These are phyloP conservation scores for Oligia fasciuncula DNA, from an alignment of 2,888 invertebrate species.

Conservation along the genomic window DNA sequence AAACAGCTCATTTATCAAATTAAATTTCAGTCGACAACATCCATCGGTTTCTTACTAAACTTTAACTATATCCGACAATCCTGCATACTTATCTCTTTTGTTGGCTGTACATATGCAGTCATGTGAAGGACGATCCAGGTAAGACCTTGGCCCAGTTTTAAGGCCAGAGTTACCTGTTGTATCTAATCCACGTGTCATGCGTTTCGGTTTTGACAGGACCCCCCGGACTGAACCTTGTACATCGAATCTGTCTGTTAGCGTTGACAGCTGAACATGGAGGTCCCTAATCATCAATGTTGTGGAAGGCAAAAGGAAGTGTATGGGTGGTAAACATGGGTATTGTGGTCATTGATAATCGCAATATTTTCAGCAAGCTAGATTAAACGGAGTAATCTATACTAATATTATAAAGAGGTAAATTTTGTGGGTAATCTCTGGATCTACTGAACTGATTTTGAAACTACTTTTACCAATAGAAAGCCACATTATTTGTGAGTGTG, in stretches of 20 bases:
- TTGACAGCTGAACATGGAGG: conserved; percentile 13
- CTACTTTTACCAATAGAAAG: no score
- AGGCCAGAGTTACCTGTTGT: conserved; percentile 31
- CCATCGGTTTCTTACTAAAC: no score
- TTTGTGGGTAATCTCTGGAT: no score
- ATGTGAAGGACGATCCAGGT: conserved; percentile 37
- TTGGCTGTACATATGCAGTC: not conserved
- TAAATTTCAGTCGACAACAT: no score
- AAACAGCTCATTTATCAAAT: no score
- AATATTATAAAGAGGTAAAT: no score
- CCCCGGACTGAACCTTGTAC: not conserved
- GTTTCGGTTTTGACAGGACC: conserved; percentile 26
- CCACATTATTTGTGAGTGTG: no score
- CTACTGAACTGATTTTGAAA: no score
- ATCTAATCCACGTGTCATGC: conserved; percentile 19
- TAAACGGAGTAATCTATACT: no score
- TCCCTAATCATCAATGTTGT: not conserved
- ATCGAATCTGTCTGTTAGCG: not conserved
- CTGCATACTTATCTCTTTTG: no score
- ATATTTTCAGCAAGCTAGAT: not conserved
- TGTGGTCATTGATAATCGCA: not conserved
- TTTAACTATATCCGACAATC: no score
- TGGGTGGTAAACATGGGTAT: not conserved
- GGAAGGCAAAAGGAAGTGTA: not conserved
- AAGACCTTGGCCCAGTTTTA: conserved; percentile 32